Evolutionary conservation across 1,140 invertebrate species (phyloP).

Genomic region (Sycophila sp.): DNA sequence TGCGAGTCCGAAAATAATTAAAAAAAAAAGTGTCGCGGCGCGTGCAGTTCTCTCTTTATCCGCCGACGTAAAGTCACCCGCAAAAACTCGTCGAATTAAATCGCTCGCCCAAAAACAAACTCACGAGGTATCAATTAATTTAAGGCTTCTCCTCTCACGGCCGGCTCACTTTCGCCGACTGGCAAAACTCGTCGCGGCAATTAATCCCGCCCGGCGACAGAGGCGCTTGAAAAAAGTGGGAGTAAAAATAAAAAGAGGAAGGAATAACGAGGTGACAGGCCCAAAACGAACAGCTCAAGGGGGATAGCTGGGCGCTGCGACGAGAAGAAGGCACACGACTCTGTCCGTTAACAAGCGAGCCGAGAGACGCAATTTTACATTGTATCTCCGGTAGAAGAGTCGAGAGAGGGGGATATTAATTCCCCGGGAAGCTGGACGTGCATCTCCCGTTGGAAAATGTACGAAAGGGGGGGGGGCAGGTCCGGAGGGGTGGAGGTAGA

Average conservation of each 20-base stretch:
- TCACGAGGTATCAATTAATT: conserved; percentile 10
- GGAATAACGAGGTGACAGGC: conserved; percentile 18
- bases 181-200: conserved; percentile 13
- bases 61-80: neutral
- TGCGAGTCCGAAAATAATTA: neutral
- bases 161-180: neutral
- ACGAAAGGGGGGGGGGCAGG: neutral
- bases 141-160: neutral
- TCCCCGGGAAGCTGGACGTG: neutral
- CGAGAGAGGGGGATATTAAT: conserved; percentile 13
- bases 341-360: conserved; percentile 28
- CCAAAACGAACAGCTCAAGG: conserved; percentile 6
- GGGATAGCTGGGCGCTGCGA: too few relatives aligned
- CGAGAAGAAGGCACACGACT: neutral
- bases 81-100: neutral
- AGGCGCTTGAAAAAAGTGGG: neutral
- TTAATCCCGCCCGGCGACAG: conserved; percentile 10
- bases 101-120: neutral
- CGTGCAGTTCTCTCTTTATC: too few relatives aligned
- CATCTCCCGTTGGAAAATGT: neutral
- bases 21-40: neutral
- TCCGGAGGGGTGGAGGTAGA: neutral
- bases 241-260: conserved; percentile 12
- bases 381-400: neutral
- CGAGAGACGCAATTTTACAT: neutral